Evolutionary conservation across 2,888 invertebrate species (phyloP).

Genomic region (Polyommatus icarus): DNA sequence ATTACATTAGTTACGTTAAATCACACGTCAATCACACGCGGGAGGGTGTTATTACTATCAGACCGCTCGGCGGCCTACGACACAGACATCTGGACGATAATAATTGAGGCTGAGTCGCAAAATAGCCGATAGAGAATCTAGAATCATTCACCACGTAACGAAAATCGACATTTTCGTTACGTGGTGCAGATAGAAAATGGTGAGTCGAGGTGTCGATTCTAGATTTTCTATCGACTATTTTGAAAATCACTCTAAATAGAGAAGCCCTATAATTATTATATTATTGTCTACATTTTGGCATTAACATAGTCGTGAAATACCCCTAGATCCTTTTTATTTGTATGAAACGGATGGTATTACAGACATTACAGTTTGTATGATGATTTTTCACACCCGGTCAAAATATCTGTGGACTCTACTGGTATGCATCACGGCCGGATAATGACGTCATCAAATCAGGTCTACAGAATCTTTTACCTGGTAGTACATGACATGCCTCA

Average conservation of each 20-base stretch:
- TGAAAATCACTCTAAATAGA: not conserved
- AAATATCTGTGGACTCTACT: too few relatives aligned
- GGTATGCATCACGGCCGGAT: not conserved
- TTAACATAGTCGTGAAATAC: too few relatives aligned
- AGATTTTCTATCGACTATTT: not conserved
- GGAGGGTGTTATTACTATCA: slow-evolving; percentile 43
- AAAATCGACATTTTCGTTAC: not conserved
- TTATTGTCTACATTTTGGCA: too few relatives aligned
- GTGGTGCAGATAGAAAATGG: too few relatives aligned
- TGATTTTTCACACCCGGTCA: too few relatives aligned
- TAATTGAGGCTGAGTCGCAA: not conserved
- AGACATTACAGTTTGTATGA: too few relatives aligned
- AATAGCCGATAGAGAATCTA: not conserved
- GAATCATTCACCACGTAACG: not conserved
- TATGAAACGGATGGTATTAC: too few relatives aligned
- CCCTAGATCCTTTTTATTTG: too few relatives aligned
- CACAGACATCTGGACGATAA: slow-evolving; percentile 20
- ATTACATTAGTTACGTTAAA: slow-evolving; percentile 60
- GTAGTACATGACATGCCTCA: too few relatives aligned
- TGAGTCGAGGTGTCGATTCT: not conserved
- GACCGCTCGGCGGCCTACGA: slow-evolving; percentile 40
- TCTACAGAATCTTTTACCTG: too few relatives aligned
- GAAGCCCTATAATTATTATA: too few relatives aligned
- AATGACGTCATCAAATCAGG: not conserved
- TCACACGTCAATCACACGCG: slow-evolving; percentile 60